Percentiles rank a stretch among this genome's conserved stretches.
phyloP scores from a whole-genome alignment of 1,140 invertebrate genomes.

The Nymphalis io region DNA sequence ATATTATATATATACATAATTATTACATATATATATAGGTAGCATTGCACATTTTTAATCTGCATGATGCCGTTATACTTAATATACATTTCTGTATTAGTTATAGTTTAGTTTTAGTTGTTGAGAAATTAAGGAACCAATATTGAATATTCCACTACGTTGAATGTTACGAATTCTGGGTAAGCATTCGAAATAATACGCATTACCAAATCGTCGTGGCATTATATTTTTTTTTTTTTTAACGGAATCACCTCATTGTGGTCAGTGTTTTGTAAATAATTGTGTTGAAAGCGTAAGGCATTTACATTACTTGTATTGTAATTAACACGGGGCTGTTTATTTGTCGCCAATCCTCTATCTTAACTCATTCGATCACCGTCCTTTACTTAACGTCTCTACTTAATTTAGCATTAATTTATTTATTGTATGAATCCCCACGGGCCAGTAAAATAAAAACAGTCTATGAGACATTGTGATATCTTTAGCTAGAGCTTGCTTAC shows the following conservation, averaged over 20 bases:
- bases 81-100: slow-evolving; percentile 44
- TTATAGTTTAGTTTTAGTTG: slow-evolving; percentile 37
- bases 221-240: slow-evolving; percentile 51
- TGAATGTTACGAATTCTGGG: slow-evolving; percentile 44
- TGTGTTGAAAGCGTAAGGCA: slow-evolving; percentile 63
- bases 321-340: slow-evolving; percentile 53
- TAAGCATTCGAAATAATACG: slow-evolving; percentile 5
- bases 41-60: slow-evolving; percentile 30
- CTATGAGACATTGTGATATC: slow-evolving; percentile 79
- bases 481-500: slow-evolving; percentile 64
- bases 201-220: slow-evolving; percentile 54
- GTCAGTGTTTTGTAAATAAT: slow-evolving; percentile 65
- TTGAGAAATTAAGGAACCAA: slow-evolving; percentile 29
- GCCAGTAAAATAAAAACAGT: slow-evolving; percentile 73
- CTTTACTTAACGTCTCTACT: slow-evolving; percentile 76
- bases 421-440: slow-evolving; percentile 68
- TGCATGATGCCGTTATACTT: slow-evolving; percentile 37
- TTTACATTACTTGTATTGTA: slow-evolving; percentile 48
- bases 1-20: slow-evolving; percentile 12
- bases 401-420: slow-evolving; percentile 78
- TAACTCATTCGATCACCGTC: slow-evolving; percentile 69
- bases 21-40: slow-evolving; percentile 24
- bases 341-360: slow-evolving; percentile 63
- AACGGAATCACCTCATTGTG: slow-evolving; percentile 68
- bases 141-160: slow-evolving; percentile 39